Base-by-base conservation (phyloP, 2,888 invertebrate species). In the Frankliniella fusca region DNA sequence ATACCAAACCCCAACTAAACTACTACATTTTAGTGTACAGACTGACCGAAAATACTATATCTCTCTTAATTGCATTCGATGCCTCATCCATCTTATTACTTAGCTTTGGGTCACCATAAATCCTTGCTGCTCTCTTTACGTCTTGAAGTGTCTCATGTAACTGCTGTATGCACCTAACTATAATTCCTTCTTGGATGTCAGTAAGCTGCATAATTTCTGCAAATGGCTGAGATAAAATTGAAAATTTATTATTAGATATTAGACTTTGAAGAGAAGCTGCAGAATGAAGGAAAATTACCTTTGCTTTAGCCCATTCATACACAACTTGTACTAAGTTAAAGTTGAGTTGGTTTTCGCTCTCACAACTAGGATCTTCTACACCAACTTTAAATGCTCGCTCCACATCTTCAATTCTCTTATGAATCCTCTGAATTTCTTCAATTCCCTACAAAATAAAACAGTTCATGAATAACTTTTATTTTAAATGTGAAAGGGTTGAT, bases 1-100 rank as follows among this genome's bases (percentile, higher is more conserved):
- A n/a, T 48, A 15, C 20, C 20, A 18, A n/a, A 18, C 5, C 49
- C 20, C 28, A 48, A 28, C 28, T 28, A 9, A 48, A 27, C 20
- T 80, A 1, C 23, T n/a, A 49, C 50, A 49, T 84, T 85, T 90
- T 89, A 5, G 96, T 97, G 87, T 99, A 99, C 80, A 99, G 91
- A 88, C 97, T 98, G 50, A 97, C 97, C 38, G 98, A 96, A 88
- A 99, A 99, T 0, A 99, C 99, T 86, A 99, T 99, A 88, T 99
- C 99, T 83, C 99, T 90, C 88, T 98, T 97, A 84, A 99, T 98
- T 80, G 95, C 93, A 3, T 93, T 92, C 0, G 96, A 96, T 0
- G 97, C 96, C 87, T 97, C 96, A 88, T 97, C 95, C 97, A 99
- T 98, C 90, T 98, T 99, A 84, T 93, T 93, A 86, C 94, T 94